phyloP scores from a whole-genome alignment of 1,140 invertebrate genomes.

The Lepeophtheirus salmonis region DNA sequence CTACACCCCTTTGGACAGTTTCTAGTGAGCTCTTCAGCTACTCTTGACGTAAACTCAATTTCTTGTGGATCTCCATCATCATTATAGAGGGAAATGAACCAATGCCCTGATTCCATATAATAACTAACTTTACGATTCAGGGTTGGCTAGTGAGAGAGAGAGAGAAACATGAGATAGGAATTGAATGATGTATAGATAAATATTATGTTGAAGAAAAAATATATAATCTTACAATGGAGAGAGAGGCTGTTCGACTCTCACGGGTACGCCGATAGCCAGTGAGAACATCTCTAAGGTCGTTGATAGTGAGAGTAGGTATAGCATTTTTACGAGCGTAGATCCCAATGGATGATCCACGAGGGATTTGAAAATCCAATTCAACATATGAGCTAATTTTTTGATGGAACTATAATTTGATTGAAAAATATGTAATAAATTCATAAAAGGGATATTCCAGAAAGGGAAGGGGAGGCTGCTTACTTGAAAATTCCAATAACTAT shows the following conservation, averaged over 20 bases:
- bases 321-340: slow-evolving; percentile 16
- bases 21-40: slow-evolving; percentile 34
- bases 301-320: slow-evolving; percentile 16
- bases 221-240: background rate
- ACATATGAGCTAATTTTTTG: slow-evolving; percentile 11
- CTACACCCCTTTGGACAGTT: slow-evolving; percentile 89
- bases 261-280: slow-evolving; percentile 1
- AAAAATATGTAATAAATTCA: background rate
- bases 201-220: too few species aligned
- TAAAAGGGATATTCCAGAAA: background rate
- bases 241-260: background rate
- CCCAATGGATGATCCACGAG: slow-evolving; percentile 16
- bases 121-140: slow-evolving; percentile 1
- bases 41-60: slow-evolving; percentile 24
- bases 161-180: background rate
- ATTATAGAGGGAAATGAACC: slow-evolving; percentile 91
- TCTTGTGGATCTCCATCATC: slow-evolving; percentile 53
- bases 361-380: slow-evolving; percentile 9
- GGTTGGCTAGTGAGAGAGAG: slow-evolving; percentile 6
- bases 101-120: slow-evolving; percentile 82
- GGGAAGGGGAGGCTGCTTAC: slow-evolving; percentile 5
- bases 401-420: slow-evolving; percentile 10
- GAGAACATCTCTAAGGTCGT: slow-evolving; percentile 16
- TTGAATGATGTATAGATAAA: too few species aligned
- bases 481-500: slow-evolving; percentile 16